Evolutionary conservation across 2,888 invertebrate genomes (phyloP).

Genomic region (Tubulanus polymorphus): DNA sequence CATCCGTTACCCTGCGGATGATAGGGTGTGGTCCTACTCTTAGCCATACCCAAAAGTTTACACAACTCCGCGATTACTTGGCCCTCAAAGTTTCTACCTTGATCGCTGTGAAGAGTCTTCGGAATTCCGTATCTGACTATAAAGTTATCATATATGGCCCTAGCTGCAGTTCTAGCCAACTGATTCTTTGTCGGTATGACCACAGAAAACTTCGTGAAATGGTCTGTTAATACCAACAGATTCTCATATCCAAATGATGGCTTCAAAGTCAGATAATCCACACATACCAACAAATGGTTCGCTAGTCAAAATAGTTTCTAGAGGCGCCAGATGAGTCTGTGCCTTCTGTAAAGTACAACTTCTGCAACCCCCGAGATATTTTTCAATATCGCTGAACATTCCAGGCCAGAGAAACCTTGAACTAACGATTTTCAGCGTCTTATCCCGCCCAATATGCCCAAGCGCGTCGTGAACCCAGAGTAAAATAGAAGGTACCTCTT

Average conservation of each 20-base stretch:
- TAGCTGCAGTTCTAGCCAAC: conserved; percentile 16
- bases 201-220: conserved; percentile 19
- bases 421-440: conserved; percentile 12
- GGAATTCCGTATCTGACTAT: conserved; percentile 20
- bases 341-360: too few relatives aligned
- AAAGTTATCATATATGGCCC: conserved; percentile 20
- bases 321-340: too few relatives aligned
- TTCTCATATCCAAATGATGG: conserved; percentile 19
- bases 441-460: conserved; percentile 19
- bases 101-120: conserved; percentile 19
- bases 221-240: conserved; percentile 22
- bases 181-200: conserved; percentile 21
- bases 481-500: too few relatives aligned
- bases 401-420: conserved; percentile 23
- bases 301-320: too few relatives aligned
- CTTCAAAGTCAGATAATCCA: too few relatives aligned
- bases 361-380: too few relatives aligned
- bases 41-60: conserved; percentile 12
- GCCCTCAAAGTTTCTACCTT: conserved; percentile 24
- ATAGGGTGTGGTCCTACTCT: conserved; percentile 21
- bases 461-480: conserved; percentile 19
- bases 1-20: conserved; percentile 22
- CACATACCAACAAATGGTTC: too few relatives aligned
- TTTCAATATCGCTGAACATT: conserved; percentile 17
- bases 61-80: conserved; percentile 18